Base-by-base conservation (phyloP, 2,888 invertebrate genomes). In the Osedax frankpressi region DNA sequence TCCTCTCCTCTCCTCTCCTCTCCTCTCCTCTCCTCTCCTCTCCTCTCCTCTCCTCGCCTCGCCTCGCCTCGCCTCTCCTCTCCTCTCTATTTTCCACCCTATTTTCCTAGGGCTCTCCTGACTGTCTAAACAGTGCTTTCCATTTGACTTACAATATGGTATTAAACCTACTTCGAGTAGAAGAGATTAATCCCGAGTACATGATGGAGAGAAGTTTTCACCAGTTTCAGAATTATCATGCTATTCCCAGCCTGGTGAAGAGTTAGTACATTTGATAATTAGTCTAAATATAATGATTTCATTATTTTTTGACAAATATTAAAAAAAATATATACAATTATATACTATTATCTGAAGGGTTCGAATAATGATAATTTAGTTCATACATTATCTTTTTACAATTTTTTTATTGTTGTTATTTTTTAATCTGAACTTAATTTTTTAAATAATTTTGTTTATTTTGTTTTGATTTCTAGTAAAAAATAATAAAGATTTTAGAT, bases 71-170 rank as follows among this genome's bases (percentile, higher is more conserved):
- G 44, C 44, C 44, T 44, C 6, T 19, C 44, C 44, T 19, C 19
- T 19, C 6, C 44, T 11, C 44, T 44, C 6, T 11, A 6, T 19
- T 19, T 19, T 11, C 44, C 44, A 11, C 6, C 44, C 44, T 19
- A 6, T 89, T 87, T 14, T 28, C 92, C 2, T 89, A 94, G 86
- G 97, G 98, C 27, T 89, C 90, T 80, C 91, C 98, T 0, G 98
- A 99, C 86, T 92, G 95, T 0, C 91, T 99, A 76, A 98, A 98
- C 85, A 96, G 96, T 0, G 97, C 98, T 0, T 99, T 99, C 86
- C 97, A 98, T 85, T 88, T 99, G 75, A 97, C 97, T 0, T 99
- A 99, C 85, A 98, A 98, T 84, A 99, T 99, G 98, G 96, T 99
- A 2, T 85, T 95, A 74, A 91, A 99, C 89, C 86, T 99, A 77